These are phyloP conservation scores for Cherax quadricarinatus DNA, from an alignment of 1,140 invertebrate species.

Conservation along the genomic window DNA sequence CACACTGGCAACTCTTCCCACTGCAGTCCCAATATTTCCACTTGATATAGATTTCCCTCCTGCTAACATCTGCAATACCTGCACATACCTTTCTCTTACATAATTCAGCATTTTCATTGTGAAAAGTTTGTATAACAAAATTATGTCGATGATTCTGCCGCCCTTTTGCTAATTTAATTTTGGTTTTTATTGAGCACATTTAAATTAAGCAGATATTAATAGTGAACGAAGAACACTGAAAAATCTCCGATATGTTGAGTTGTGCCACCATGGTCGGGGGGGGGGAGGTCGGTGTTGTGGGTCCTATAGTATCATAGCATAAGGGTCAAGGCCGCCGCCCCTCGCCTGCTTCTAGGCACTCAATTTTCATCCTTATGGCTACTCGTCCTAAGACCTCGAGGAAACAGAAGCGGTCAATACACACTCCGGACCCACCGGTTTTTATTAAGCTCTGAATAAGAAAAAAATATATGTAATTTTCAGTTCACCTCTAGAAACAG, in stretches of 20 bases:
- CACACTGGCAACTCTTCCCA: not conserved
- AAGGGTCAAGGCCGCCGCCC: constrained; percentile 1
- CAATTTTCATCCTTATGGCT: not conserved
- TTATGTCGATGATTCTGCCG: too few relatives aligned
- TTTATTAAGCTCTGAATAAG: not conserved
- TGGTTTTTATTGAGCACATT: not conserved
- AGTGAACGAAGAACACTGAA: not conserved
- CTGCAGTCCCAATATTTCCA: not conserved
- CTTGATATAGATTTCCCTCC: not conserved
- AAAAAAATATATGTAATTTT: not conserved
- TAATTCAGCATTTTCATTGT: not conserved
- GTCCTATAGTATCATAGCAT: not conserved
- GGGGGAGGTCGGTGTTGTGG: not conserved
- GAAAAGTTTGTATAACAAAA: too few relatives aligned
- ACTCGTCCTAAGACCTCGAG: not conserved
- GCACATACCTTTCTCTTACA: not conserved
- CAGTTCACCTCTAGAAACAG: not conserved
- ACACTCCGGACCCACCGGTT: not conserved
- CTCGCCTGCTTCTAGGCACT: not conserved
- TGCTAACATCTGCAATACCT: not conserved
- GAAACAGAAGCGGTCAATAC: not conserved
- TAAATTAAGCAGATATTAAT: not conserved
- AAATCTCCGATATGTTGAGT: not conserved
- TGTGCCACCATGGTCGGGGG: not conserved
- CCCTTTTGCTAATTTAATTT: too few relatives aligned